Evolutionary conservation across 2,113 vertebrate genomes (phyloP), one percentile per base, ranked within the genome.

Genomic region (Heterochromis multidens): DNA sequence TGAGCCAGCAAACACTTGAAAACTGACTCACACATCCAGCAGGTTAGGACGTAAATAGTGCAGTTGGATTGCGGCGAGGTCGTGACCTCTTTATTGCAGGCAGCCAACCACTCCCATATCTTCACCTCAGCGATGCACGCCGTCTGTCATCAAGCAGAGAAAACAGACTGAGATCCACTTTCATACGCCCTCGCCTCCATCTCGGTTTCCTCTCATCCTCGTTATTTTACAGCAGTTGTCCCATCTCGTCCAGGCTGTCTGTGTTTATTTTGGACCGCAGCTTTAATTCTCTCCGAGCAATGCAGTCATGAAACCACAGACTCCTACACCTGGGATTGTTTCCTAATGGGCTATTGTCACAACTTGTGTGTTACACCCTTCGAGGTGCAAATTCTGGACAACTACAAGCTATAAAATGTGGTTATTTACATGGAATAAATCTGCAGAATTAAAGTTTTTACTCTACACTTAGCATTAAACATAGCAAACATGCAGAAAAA

Each of bases 221-320:
- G 0, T 49, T 76, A 17, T 21, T 62, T 84, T 79, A 33, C 23
- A 19, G 9, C 60, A 40, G 25, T 67, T 63, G 0, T 52, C 27
- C 23, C 19, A 31, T 84, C 37, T 46, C 35, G 21, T 79, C 19
- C 21, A 49, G 37, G 23, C 63, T 1, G 33, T 65, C 72, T 70
- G 57, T 82, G 84, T 86, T 89, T 86, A 35, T 23, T 78, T 83
- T 89, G 85, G 70, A 85, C 10, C 10, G 0, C 57, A 40, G 67
- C 31, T 77, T 77, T 83, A 40, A 79, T 60, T 87, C 10, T 33
- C 60, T 37, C 2, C 1, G 3, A 67, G 79, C 35, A n/a, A 74
- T 58, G 54, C 29, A 37, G 81, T 85, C 27, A 29, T 77, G 17
- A 88, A 84, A 79, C 87, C 86, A 79, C 78, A 84, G 52, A 91